phyloP scores from a whole-genome alignment of 1,140 invertebrate species.

The Rhizoglyphus robini region DNA sequence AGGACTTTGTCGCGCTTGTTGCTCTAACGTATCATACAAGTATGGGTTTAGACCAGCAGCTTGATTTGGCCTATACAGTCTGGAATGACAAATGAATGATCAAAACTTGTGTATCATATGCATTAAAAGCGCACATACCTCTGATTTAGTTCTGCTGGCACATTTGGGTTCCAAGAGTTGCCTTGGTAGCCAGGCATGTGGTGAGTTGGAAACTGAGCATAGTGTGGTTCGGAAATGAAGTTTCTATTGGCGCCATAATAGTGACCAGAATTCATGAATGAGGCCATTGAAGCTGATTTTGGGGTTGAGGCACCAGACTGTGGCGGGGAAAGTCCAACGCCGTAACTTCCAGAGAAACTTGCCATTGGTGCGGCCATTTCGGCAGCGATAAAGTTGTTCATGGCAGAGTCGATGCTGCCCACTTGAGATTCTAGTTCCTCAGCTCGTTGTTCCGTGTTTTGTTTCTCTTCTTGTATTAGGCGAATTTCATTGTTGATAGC shows the following conservation, averaged over 20 bases:
- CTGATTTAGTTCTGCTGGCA: conserved; percentile 19
- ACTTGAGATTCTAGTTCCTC: conserved; percentile 94
- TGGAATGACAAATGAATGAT: neutral
- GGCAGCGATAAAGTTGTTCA: conserved; percentile 33
- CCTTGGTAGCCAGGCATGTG: neutral
- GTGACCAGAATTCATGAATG: neutral
- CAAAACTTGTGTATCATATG: neutral
- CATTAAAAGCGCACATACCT: too few species aligned
- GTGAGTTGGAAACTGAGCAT: conserved; percentile 13
- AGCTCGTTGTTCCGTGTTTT: conserved; percentile 78
- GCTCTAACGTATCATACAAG: neutral
- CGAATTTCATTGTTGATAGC: conserved; percentile 98
- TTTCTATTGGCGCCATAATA: neutral
- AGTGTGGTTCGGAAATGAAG: neutral
- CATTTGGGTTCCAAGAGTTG: conserved; percentile 4
- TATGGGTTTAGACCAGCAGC: neutral
- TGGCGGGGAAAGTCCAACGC: conserved; percentile 54
- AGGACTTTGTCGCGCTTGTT: neutral
- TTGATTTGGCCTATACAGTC: neutral
- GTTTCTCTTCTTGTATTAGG: conserved; percentile 95
- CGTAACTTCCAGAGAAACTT: conserved; percentile 53
- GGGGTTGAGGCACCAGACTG: conserved; percentile 63
- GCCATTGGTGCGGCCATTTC: conserved; percentile 35
- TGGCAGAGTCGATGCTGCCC: conserved; percentile 72
- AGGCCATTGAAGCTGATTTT: conserved; percentile 41